Conservation (phyloP, 92 coral and sea anemone species). For the Meandrina meandrites region DNA sequence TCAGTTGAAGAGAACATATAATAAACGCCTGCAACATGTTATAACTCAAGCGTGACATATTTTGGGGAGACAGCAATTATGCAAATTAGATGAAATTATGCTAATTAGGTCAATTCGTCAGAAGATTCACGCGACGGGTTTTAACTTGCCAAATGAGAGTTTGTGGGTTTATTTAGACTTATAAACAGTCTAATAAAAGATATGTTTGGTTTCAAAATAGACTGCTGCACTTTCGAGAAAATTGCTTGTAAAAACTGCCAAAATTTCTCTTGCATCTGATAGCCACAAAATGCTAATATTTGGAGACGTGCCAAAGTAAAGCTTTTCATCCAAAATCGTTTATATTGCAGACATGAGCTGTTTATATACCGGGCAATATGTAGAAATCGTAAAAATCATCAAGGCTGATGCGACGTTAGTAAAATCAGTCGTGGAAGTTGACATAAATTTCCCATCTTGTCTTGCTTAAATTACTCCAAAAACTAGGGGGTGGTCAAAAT, state of each 20-base stretch:
- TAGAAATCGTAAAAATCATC: neutral
- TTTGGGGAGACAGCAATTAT: no score
- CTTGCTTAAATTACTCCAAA: constrained; percentile 28
- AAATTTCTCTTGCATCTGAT: neutral
- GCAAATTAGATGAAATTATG: neutral
- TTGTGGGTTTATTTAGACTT: neutral
- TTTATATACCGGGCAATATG: neutral
- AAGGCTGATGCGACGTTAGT: neutral
- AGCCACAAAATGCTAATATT: neutral
- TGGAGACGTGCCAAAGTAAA: neutral
- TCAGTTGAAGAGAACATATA: no score
- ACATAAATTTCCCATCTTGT: constrained; percentile 16
- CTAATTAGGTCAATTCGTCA: constrained; percentile 8
- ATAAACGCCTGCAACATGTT: neutral
- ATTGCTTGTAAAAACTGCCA: neutral
- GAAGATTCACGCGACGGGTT: constrained; percentile 5
- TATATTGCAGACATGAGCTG: neutral
- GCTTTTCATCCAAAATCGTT: neutral
- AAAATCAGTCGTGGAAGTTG: constrained; percentile 20
- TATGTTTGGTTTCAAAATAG: neutral
- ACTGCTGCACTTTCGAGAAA: constrained; percentile 19
- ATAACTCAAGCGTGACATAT: neutral
- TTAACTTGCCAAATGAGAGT: constrained; percentile 23
- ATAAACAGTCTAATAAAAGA: neutral
- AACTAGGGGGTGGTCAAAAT: constrained; percentile 43